Evolutionary conservation across 2,113 vertebrate genomes (phyloP).

Genomic region (Strix uralensis): DNA sequence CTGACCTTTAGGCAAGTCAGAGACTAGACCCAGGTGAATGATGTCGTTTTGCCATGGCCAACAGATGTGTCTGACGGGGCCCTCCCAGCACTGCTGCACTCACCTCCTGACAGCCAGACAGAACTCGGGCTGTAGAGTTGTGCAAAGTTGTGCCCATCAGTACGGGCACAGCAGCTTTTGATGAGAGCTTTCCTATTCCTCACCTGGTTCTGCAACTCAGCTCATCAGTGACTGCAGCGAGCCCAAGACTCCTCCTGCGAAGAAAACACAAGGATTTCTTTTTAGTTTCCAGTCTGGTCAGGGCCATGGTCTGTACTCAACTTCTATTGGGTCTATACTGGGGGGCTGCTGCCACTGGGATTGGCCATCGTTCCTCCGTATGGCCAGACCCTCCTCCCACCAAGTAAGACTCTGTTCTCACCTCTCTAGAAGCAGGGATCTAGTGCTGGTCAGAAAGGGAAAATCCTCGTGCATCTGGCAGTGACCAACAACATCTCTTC

Average conservation of each 20-base stretch:
- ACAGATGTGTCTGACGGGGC: not conserved
- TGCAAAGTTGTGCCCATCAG: not conserved
- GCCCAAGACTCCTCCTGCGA: not conserved
- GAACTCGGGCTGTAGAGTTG: accelerated
- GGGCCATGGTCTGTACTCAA: too few relatives aligned
- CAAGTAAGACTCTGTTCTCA: too few relatives aligned
- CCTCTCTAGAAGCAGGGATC: too few relatives aligned
- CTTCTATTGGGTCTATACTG: too few relatives aligned
- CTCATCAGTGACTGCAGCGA: not conserved
- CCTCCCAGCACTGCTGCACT: not conserved
- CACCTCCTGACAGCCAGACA: not conserved
- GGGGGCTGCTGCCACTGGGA: too few relatives aligned
- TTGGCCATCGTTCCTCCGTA: too few relatives aligned
- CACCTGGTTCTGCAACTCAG: conserved; percentile 28
- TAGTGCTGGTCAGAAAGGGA: too few relatives aligned
- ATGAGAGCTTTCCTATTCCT: not conserved
- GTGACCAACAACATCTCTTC: too few relatives aligned
- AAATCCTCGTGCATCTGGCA: too few relatives aligned
- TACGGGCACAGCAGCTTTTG: not conserved
- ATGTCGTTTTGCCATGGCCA: not conserved
- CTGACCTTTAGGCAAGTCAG: not conserved
- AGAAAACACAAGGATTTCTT: too few relatives aligned
- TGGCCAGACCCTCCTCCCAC: too few relatives aligned
- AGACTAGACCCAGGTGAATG: not conserved
- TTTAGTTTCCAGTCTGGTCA: too few relatives aligned